A percentile compares a stretch with the other conserved stretches of the same genome.
Evolutionary conservation across 2,113 vertebrate genomes (phyloP).

Genomic region (Tetrao urogallus): DNA sequence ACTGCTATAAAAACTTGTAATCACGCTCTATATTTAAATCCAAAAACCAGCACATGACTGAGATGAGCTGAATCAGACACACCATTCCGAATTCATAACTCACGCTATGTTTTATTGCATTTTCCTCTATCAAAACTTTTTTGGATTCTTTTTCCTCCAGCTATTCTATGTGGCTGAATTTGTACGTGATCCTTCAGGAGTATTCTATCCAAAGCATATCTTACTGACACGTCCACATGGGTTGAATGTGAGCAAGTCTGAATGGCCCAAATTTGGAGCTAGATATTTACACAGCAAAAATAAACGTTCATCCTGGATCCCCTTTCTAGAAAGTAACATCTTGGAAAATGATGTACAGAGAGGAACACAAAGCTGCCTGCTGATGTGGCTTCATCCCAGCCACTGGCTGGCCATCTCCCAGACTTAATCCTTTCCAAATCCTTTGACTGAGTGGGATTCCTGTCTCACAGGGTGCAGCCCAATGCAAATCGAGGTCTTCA

Average conservation of each 20-base stretch:
- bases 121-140: background rate
- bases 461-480: background rate
- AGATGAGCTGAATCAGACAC: background rate
- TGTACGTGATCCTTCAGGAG: background rate
- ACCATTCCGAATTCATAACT: background rate
- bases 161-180: slow-evolving; percentile 20
- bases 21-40: background rate
- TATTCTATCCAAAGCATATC: background rate
- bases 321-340: background rate
- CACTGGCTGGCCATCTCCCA: background rate
- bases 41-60: background rate
- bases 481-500: background rate
- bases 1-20: background rate
- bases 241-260: background rate
- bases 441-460: background rate
- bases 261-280: background rate
- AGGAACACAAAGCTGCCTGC: background rate
- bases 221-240: background rate
- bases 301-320: background rate
- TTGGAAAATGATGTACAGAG: background rate
- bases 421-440: background rate
- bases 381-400: background rate
- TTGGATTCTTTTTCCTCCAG: background rate
- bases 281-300: background rate
- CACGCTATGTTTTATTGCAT: background rate